Conservation (phyloP, 2,888 invertebrate species). For the Gibbula magus region DNA sequence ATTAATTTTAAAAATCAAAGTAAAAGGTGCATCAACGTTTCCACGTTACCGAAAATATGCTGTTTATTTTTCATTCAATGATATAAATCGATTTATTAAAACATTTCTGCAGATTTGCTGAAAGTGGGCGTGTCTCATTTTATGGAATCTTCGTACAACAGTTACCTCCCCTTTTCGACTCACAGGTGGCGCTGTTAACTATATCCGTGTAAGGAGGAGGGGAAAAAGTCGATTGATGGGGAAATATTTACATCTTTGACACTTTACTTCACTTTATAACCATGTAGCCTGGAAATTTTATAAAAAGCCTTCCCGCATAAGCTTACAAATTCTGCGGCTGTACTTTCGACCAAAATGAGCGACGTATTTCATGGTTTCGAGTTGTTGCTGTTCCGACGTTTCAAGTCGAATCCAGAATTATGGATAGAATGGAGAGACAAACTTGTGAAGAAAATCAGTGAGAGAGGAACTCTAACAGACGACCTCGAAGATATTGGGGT, state of each 20-base stretch:
- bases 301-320: background rate
- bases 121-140: too few species aligned
- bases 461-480: constrained; percentile 28
- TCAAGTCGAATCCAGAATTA: constrained; percentile 66
- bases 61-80: too few species aligned
- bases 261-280: background rate
- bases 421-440: constrained; percentile 69
- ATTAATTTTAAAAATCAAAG: too few species aligned
- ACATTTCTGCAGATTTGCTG: too few species aligned
- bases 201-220: background rate
- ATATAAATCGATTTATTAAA: too few species aligned
- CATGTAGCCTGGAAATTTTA: constrained; percentile 23
- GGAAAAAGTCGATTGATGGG: background rate
- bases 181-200: background rate
- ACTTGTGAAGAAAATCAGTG: constrained; percentile 44
- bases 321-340: background rate
- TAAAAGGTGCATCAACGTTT: too few species aligned
- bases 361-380: constrained; percentile 72
- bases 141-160: background rate
- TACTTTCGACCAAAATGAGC: constrained; percentile 36
- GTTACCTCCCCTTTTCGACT: background rate
- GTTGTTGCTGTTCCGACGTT: constrained; percentile 70
- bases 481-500: constrained; percentile 49
- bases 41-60: too few species aligned
- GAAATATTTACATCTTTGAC: background rate